A percentile compares a stretch with the other conserved stretches of the same genome.
Conservation (phyloP, 1,140 invertebrate genomes). For the Orchesella cincta region DNA sequence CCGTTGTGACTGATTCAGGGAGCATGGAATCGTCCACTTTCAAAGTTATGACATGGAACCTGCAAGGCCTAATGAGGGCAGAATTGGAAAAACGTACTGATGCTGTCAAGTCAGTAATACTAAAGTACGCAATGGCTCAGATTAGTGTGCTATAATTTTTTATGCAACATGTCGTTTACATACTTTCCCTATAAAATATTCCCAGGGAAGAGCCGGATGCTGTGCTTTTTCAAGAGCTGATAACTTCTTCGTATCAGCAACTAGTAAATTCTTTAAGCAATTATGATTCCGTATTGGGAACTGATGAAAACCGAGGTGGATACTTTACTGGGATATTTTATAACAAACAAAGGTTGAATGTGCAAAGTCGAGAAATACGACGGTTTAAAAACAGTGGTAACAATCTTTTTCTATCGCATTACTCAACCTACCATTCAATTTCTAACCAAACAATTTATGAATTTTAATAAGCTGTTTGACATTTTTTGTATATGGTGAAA, state of each 20-base stretch:
- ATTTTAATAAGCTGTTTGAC: background rate
- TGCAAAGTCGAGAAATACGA: background rate
- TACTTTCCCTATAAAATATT: background rate
- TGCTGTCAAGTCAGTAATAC: background rate
- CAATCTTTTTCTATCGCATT: background rate
- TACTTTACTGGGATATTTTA: background rate
- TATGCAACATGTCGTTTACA: background rate
- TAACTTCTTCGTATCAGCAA: background rate
- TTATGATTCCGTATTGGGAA: background rate
- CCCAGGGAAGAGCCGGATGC: background rate
- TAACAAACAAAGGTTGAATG: background rate
- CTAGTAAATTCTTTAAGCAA: background rate
- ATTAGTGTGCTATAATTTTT: background rate
- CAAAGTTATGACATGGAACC: conserved; percentile 1
- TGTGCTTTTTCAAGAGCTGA: background rate
- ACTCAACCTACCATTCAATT: background rate
- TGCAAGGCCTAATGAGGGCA: background rate
- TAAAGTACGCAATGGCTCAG: background rate
- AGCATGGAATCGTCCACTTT: no score
- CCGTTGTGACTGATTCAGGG: no score
- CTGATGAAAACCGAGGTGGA: background rate
- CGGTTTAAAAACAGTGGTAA: background rate
- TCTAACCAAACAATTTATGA: background rate
- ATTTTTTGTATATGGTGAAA: background rate
- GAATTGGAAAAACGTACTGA: background rate